Percentiles rank a stretch among this genome's conserved stretches.
Evolutionary conservation across 2,113 vertebrate genomes (phyloP).

Genomic region (Sitta europaea): DNA sequence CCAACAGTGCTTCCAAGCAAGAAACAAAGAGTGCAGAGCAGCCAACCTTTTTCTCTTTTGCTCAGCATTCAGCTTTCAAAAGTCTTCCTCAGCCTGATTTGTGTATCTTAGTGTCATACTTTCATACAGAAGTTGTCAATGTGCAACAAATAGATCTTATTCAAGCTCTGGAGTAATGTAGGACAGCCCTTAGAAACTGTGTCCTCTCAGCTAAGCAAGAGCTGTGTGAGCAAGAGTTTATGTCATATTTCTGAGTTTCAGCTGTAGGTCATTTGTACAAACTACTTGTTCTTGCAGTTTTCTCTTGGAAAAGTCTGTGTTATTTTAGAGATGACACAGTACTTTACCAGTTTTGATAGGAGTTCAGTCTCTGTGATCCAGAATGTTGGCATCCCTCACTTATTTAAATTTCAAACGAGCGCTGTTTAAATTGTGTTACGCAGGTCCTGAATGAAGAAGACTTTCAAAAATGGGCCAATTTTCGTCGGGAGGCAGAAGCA

Average conservation of each 20-base stretch:
- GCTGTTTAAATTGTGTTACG: background rate
- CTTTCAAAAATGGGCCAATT: conserved; percentile 81
- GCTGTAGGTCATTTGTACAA: background rate
- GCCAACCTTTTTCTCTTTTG: background rate
- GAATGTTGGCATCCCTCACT: background rate
- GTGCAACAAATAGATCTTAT: background rate
- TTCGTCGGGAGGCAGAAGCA: conserved; percentile 81
- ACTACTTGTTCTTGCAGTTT: background rate
- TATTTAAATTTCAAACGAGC: background rate
- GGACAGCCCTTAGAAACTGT: background rate
- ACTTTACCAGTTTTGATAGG: background rate
- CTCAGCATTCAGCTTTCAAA: background rate
- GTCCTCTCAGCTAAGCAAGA: background rate
- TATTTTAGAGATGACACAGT: background rate
- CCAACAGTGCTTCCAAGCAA: background rate
- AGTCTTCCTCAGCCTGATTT: background rate
- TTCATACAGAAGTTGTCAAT: background rate
- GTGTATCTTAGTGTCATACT: background rate
- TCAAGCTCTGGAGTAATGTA: background rate
- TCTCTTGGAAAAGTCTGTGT: background rate
- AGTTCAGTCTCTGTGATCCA: background rate
- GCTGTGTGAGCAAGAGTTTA: background rate
- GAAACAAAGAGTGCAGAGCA: background rate
- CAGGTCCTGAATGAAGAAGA: conserved; percentile 83
- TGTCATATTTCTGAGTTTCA: background rate